These are phyloP conservation scores for Gobius niger DNA, from an alignment of 2,113 vertebrate species.

Conservation along the genomic window DNA sequence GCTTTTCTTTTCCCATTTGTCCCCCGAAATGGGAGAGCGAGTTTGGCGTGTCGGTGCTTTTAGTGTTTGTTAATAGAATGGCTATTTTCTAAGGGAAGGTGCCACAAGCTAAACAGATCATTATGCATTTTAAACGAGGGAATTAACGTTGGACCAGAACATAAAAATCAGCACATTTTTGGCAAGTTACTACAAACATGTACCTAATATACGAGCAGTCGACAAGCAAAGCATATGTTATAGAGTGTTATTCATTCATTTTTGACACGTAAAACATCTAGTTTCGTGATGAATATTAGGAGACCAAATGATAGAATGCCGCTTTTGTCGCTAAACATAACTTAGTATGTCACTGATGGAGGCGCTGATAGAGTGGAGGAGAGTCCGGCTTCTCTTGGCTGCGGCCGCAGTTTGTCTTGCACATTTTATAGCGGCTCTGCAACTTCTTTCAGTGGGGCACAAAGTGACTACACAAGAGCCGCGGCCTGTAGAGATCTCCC, in stretches of 20 bases:
- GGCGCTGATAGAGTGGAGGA: slow-evolving; percentile 17
- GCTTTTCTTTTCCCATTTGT: slow-evolving; percentile 28
- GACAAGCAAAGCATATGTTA: no score
- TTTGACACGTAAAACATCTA: not conserved
- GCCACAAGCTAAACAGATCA: not conserved
- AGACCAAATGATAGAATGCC: not conserved
- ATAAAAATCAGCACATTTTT: not conserved
- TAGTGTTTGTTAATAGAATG: slow-evolving; percentile 12
- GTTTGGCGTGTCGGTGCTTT: slow-evolving; percentile 50
- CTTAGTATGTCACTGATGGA: not conserved
- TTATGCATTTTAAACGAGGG: not conserved
- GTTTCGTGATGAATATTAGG: no score
- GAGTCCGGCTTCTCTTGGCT: slow-evolving; percentile 58
- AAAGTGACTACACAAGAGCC: slow-evolving; percentile 44
- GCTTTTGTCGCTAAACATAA: not conserved
- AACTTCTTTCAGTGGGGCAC: slow-evolving; percentile 50
- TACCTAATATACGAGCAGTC: not conserved
- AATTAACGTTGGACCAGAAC: not conserved
- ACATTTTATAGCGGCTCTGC: slow-evolving; percentile 58
- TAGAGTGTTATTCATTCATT: not conserved
- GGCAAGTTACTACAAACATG: not conserved
- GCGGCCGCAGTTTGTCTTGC: slow-evolving; percentile 55
- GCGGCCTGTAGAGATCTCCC: slow-evolving; percentile 28
- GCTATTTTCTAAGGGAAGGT: not conserved
- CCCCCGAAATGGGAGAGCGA: slow-evolving; percentile 16